These are phyloP conservation scores for Microcaecilia unicolor DNA, from an alignment of 2,797 vertebrate species.

Conservation along the genomic window DNA sequence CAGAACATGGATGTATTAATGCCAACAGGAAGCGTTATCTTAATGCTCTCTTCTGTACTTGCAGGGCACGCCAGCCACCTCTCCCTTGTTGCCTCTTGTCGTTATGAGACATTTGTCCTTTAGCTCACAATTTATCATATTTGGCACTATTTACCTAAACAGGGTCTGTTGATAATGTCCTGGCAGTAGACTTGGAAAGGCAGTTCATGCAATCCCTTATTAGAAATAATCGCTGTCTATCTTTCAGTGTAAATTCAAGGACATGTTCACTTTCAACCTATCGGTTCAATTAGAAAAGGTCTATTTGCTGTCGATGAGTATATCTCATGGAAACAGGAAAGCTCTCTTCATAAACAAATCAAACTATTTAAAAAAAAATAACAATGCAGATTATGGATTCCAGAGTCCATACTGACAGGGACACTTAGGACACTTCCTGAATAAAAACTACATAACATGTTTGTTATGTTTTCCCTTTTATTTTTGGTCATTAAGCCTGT, in stretches of 20 bases:
- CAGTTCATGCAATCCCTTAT: constrained; percentile 37
- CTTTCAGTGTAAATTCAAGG: constrained; percentile 49
- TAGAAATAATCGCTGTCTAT: constrained; percentile 45
- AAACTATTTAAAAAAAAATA: constrained; percentile 27
- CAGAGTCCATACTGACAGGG: background rate
- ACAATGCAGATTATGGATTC: constrained; percentile 12
- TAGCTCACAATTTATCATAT: constrained; percentile 37
- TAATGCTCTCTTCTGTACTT: constrained; percentile 24
- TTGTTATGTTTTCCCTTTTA: constrained; percentile 15
- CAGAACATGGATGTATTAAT: constrained; percentile 39
- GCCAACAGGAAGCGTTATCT: constrained; percentile 27
- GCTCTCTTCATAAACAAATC: constrained; percentile 38
- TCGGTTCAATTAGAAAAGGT: constrained; percentile 49
- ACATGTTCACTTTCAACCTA: constrained; percentile 42
- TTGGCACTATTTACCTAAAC: constrained; percentile 44
- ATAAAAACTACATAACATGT: constrained; percentile 18
- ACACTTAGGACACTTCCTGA: constrained; percentile 14
- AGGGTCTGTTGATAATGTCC: constrained; percentile 43
- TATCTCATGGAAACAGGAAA: constrained; percentile 35
- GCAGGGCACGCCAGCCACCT: constrained; percentile 18
- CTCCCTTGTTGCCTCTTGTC: constrained; percentile 25
- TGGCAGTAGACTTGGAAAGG: constrained; percentile 35
- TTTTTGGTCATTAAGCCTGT: too few species aligned
- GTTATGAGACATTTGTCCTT: constrained; percentile 23
- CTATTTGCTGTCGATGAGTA: constrained; percentile 42